Conservation (phyloP, 2,113 vertebrate species). For the Sapajus apella region DNA sequence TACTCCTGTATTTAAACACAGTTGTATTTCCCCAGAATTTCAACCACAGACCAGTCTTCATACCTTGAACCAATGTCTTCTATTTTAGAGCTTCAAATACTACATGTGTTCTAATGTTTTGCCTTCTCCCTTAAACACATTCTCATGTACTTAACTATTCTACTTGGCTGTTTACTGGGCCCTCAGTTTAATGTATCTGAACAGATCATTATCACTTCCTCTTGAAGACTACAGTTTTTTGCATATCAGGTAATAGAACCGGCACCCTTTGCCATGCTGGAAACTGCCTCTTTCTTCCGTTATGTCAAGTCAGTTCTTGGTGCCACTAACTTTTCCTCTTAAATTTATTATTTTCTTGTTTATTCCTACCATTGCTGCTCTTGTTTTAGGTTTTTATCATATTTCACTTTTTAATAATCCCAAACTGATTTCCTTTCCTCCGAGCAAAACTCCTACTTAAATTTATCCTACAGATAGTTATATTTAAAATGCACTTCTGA, state of each 20-base stretch:
- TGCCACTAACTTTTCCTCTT: not conserved
- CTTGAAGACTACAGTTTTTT: not conserved
- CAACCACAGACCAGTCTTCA: not conserved
- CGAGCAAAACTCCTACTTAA: not conserved
- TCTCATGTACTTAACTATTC: not conserved
- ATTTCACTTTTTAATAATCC: not conserved
- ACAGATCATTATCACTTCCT: not conserved
- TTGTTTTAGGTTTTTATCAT: not conserved
- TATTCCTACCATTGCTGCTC: not conserved
- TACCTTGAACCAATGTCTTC: not conserved
- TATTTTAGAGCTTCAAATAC: not conserved
- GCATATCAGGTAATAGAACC: not conserved
- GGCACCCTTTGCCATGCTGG: not conserved
- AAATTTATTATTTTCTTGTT: not conserved
- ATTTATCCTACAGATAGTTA: not conserved
- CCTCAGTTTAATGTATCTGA: not conserved
- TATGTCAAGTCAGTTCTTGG: not conserved
- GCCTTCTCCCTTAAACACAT: not conserved
- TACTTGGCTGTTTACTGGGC: not conserved
- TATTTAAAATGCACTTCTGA: slow-evolving; percentile 11
- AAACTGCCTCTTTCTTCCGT: not conserved
- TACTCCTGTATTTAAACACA: not conserved
- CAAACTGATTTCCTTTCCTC: not conserved
- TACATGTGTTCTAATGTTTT: not conserved
- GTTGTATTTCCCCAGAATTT: not conserved